Conservation (phyloP, 2,797 vertebrate species). For the Leptatherina wallacei region DNA sequence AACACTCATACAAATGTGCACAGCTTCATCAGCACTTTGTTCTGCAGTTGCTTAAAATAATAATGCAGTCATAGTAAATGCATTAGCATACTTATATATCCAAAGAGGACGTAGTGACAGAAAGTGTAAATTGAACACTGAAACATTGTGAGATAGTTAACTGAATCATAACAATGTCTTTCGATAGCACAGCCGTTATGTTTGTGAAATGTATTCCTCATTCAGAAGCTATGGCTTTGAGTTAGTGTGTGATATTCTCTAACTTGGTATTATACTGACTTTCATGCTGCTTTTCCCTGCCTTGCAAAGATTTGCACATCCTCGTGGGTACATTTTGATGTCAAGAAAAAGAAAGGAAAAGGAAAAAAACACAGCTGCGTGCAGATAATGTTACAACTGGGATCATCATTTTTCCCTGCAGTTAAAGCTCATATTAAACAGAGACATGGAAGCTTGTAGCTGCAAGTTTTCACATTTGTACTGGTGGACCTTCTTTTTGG, state of each 20-base stretch:
- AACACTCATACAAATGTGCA: conserved; percentile 23
- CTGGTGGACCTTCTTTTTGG: conserved; percentile 15
- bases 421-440: conserved; percentile 14
- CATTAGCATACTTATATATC: background rate
- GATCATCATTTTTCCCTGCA: conserved; percentile 28
- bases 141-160: background rate
- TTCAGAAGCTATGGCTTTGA: conserved; percentile 17
- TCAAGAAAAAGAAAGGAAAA: background rate
- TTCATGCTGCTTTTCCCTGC: conserved; percentile 25
- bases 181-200: conserved; percentile 4
- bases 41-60: conserved; percentile 26
- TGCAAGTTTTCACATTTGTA: conserved; percentile 22
- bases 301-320: conserved; percentile 24
- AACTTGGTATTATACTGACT: conserved; percentile 13
- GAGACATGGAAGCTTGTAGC: conserved; percentile 5
- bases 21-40: conserved; percentile 58
- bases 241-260: background rate
- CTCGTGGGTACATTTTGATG: conserved; percentile 21
- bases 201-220: conserved; percentile 12
- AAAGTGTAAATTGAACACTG: conserved; percentile 25
- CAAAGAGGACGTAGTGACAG: conserved; percentile 1
- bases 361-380: conserved; percentile 17
- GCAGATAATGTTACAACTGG: conserved; percentile 26
- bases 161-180: background rate
- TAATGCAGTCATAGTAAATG: conserved; percentile 31